A percentile compares a stretch with the other conserved stretches of the same genome.
These are phyloP conservation scores for Asbolus verrucosus DNA, from an alignment of 1,140 invertebrate genomes.

Conservation along the genomic window DNA sequence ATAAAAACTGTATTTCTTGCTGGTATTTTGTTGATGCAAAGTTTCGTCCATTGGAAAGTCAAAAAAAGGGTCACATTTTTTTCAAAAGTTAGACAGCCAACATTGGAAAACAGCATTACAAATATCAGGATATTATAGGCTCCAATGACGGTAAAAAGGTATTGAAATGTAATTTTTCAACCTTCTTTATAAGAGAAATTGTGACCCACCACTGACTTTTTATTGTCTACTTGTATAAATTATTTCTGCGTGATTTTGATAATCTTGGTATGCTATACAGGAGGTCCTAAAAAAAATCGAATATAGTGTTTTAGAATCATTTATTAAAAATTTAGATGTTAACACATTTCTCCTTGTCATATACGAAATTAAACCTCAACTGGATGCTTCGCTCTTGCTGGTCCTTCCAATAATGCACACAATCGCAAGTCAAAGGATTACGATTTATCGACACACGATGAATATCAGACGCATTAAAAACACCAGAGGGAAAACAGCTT, in stretches of 20 bases:
- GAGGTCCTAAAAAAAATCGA: no score
- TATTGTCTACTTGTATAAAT: no score
- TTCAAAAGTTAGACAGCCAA: slow-evolving; percentile 5
- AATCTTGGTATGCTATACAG: no score
- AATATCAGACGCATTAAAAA: slow-evolving; percentile 6
- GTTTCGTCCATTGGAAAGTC: not conserved
- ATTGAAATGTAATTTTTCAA: no score
- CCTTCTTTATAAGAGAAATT: no score
- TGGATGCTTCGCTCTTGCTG: not conserved
- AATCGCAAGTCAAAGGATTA: slow-evolving; percentile 20
- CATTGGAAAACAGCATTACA: no score
- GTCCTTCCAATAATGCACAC: slow-evolving; percentile 6
- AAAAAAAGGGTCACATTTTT: slow-evolving; percentile 7
- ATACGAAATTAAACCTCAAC: not conserved
- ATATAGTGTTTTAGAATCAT: no score
- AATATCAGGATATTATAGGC: no score
- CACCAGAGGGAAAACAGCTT: slow-evolving; percentile 2
- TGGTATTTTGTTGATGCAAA: not conserved
- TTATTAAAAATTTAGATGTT: no score
- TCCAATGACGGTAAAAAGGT: no score
- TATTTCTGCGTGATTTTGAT: no score
- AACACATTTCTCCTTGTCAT: not conserved
- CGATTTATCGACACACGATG: not conserved
- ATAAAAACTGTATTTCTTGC: not conserved
- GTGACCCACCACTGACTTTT: no score